phyloP scores from a whole-genome alignment of 1,140 invertebrate genomes.

The Ylistrum balloti region DNA sequence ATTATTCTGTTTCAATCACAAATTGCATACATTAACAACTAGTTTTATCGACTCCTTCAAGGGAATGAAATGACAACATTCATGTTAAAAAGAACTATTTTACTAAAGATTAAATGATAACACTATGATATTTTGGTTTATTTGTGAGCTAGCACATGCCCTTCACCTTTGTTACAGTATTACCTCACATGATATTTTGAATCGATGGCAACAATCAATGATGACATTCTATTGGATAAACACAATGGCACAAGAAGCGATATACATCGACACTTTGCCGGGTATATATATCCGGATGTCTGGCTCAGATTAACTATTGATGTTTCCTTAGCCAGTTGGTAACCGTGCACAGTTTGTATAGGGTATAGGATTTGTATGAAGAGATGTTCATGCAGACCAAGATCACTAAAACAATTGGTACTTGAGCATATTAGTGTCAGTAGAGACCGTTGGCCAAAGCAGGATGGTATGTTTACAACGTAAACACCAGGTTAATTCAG shows the following conservation, averaged over 20 bases:
- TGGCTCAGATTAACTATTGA: not conserved
- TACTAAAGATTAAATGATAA: too few species aligned
- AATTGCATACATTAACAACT: too few species aligned
- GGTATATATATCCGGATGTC: constrained; percentile 38
- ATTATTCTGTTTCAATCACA: too few species aligned
- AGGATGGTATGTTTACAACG: not conserved
- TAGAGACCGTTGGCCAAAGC: not conserved
- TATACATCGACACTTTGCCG: not conserved
- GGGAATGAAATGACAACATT: too few species aligned
- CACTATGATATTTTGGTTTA: too few species aligned
- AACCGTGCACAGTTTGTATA: not conserved
- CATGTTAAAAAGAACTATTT: too few species aligned
- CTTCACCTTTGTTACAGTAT: not conserved
- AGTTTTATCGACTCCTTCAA: too few species aligned
- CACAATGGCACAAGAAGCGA: not conserved
- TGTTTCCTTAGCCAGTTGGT: not conserved
- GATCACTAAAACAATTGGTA: not conserved
- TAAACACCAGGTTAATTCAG: not conserved
- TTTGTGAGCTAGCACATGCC: not conserved
- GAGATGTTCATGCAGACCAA: not conserved
- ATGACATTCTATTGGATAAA: not conserved
- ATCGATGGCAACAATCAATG: constrained; percentile 11
- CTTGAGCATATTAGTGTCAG: not conserved
- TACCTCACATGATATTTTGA: not conserved
- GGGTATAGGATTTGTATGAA: not conserved